These are phyloP conservation scores for Grammomys surdaster DNA, from an alignment of 2,113 vertebrate species.

Conservation along the genomic window DNA sequence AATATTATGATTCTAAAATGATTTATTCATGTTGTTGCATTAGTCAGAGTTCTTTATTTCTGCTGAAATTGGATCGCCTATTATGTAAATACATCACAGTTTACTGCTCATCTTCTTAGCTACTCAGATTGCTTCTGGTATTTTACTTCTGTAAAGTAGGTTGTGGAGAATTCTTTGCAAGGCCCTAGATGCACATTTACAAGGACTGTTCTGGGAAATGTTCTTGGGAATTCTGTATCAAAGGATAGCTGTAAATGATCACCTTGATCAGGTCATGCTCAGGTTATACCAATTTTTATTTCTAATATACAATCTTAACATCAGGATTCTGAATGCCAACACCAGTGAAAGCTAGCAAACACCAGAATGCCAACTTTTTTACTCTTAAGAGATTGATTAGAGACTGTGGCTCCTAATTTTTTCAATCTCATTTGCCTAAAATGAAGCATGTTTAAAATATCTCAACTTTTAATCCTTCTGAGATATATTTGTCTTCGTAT, in stretches of 20 bases:
- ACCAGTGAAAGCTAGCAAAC: not conserved
- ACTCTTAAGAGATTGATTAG: not conserved
- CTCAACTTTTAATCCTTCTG: not conserved
- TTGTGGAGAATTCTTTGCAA: not conserved
- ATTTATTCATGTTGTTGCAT: not conserved
- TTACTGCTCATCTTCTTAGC: not conserved
- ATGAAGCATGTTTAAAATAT: not conserved
- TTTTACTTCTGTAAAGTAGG: not conserved
- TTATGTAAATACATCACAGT: not conserved
- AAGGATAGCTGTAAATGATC: not conserved
- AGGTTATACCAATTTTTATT: not conserved
- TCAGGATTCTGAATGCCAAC: not conserved
- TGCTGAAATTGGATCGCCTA: not conserved
- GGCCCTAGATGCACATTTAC: no score
- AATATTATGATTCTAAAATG: not conserved
- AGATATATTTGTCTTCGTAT: not conserved
- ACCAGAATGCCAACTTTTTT: not conserved
- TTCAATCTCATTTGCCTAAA: not conserved
- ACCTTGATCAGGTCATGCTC: not conserved
- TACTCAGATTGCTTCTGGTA: not conserved
- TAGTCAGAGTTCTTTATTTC: not conserved
- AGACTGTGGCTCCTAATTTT: not conserved
- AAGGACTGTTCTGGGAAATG: not conserved
- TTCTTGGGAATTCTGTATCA: no score
- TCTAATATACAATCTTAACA: not conserved